Percentiles rank a stretch among this genome's conserved stretches.
phyloP scores from a whole-genome alignment of 2,797 vertebrate genomes.

The Sebastes paucispinis region DNA sequence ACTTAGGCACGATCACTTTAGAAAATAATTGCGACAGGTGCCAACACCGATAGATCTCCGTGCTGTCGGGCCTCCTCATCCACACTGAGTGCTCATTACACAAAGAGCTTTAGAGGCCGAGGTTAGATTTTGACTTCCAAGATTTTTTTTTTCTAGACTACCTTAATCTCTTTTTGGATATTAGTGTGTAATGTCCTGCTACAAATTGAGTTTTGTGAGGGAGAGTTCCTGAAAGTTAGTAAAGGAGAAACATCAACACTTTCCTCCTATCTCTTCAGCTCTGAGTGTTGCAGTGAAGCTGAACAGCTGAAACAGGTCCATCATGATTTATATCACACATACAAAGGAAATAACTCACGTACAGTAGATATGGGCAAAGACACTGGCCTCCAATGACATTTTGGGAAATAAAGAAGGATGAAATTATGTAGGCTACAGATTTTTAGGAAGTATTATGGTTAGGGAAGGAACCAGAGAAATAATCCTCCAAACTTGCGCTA shows the following conservation, averaged over 20 bases:
- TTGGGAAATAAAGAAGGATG: background rate
- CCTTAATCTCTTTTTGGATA: slow-evolving; percentile 21
- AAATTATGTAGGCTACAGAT: background rate
- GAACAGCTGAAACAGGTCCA: slow-evolving; percentile 21
- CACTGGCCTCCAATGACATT: background rate
- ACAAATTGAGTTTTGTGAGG: background rate
- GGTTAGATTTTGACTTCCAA: slow-evolving; percentile 24
- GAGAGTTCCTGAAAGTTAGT: slow-evolving; percentile 16
- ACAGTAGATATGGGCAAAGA: background rate
- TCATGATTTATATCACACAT: background rate
- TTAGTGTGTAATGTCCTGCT: slow-evolving; percentile 25
- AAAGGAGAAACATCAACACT: background rate
- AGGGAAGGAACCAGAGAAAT: too few relatives aligned
- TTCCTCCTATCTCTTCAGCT: background rate
- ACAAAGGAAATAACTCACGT: too few relatives aligned
- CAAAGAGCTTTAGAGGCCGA: slow-evolving; percentile 48
- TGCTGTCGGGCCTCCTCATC: slow-evolving; percentile 25
- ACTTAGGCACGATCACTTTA: slow-evolving; percentile 32
- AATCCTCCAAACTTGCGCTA: too few relatives aligned
- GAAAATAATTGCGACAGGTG: slow-evolving; percentile 47
- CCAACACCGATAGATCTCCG: slow-evolving; percentile 50
- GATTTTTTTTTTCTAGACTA: slow-evolving; percentile 2
- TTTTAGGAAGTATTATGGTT: too few relatives aligned
- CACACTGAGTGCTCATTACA: slow-evolving; percentile 52
- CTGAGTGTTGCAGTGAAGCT: background rate